A percentile compares a stretch with the other conserved stretches of the same genome.
Conservation (phyloP, 2,888 invertebrate genomes). For the Erynnis tages region DNA sequence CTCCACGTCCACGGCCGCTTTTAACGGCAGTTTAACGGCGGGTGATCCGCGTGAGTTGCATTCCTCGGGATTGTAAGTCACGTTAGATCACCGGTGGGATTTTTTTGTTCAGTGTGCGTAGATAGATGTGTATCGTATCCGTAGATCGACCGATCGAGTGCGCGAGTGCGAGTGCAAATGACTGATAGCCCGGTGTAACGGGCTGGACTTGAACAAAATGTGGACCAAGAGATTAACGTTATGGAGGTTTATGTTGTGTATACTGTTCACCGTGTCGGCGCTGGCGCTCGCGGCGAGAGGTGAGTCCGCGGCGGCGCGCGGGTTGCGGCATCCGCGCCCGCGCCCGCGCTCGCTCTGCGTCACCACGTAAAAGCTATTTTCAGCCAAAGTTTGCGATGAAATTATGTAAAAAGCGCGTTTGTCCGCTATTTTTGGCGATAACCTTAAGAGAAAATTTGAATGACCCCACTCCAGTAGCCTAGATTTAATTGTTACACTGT, state of each 20-base stretch:
- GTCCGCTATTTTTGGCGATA: slow-evolving; percentile 77
- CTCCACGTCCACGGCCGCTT: slow-evolving; percentile 14
- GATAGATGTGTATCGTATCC: slow-evolving; percentile 58
- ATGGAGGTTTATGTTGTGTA: slow-evolving; percentile 79
- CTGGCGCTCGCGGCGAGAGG: slow-evolving; percentile 71
- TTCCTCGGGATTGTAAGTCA: slow-evolving; percentile 60
- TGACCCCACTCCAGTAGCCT: slow-evolving; percentile 63
- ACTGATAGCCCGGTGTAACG: slow-evolving; percentile 71
- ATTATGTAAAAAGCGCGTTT: slow-evolving; percentile 82
- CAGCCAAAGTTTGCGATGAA: slow-evolving; percentile 78
- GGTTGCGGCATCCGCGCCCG: slow-evolving; percentile 30
- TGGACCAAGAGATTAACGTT: slow-evolving; percentile 75
- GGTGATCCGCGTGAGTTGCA: slow-evolving; percentile 59
- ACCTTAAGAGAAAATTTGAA: slow-evolving; percentile 68
- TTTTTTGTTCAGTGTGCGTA: slow-evolving; percentile 56
- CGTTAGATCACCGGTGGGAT: slow-evolving; percentile 43
- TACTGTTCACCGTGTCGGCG: slow-evolving; percentile 68
- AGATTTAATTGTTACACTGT: slow-evolving; percentile 33
- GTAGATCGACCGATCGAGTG: slow-evolving; percentile 74
- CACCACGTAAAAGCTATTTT: slow-evolving; percentile 75
- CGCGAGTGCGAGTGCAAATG: slow-evolving; percentile 80
- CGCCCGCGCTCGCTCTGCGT: slow-evolving; percentile 61
- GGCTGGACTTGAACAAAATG: slow-evolving; percentile 74
- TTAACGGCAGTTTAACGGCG: slow-evolving; percentile 57
- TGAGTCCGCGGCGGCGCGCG: slow-evolving; percentile 50